Percentiles rank a stretch among this genome's conserved stretches.
These are phyloP conservation scores for Drosophila helvetica DNA, from an alignment of 2,888 invertebrate genomes.

Conservation along the genomic window DNA sequence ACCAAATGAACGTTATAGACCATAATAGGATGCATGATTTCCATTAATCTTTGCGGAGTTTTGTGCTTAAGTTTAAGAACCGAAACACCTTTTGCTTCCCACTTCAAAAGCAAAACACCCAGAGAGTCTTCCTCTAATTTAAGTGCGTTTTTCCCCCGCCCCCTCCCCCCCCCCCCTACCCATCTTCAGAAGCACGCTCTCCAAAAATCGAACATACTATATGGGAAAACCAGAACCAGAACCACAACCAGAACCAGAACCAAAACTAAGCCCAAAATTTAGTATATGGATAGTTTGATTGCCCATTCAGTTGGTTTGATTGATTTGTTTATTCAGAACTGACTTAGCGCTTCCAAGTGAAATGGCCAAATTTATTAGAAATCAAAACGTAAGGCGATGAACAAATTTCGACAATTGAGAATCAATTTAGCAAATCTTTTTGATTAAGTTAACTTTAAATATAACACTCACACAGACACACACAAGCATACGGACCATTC, in stretches of 20 bases:
- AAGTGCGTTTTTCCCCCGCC: slow-evolving; percentile 50
- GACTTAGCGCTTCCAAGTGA: slow-evolving; percentile 83
- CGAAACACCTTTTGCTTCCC: slow-evolving; percentile 42
- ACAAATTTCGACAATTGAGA: slow-evolving; percentile 39
- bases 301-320: slow-evolving; percentile 48
- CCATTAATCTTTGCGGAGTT: slow-evolving; percentile 43
- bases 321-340: slow-evolving; percentile 62
- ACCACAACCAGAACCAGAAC: slow-evolving; percentile 4
- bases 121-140: slow-evolving; percentile 74
- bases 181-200: slow-evolving; percentile 30
- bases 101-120: slow-evolving; percentile 52
- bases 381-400: slow-evolving; percentile 36
- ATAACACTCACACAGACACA: slow-evolving; percentile 5
- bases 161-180: background rate
- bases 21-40: slow-evolving; percentile 14
- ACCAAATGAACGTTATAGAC: slow-evolving; percentile 6
- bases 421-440: slow-evolving; percentile 41
- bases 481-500: slow-evolving; percentile 10
- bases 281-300: slow-evolving; percentile 21
- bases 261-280: slow-evolving; percentile 13
- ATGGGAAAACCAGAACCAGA: background rate
- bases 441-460: slow-evolving; percentile 41
- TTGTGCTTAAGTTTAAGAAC: slow-evolving; percentile 35
- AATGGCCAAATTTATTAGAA: slow-evolving; percentile 83
- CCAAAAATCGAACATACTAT: background rate